Evolutionary conservation across 37 sponge, comb jelly and placozoan genomes (phyloP).

Genomic region (Diacarnus erythraeanus): DNA sequence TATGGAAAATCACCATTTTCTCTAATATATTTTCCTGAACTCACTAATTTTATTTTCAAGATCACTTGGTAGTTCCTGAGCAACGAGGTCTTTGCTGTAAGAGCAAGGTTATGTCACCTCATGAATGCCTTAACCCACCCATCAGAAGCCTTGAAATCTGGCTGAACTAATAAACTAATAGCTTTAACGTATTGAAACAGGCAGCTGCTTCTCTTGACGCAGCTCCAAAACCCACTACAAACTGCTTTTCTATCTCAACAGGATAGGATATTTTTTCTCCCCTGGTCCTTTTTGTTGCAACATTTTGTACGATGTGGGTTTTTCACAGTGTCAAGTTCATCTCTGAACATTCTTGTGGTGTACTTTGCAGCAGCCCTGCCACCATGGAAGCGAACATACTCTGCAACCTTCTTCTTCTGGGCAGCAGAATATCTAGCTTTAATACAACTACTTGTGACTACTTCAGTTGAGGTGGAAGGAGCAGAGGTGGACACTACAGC

Average conservation of each 20-base stretch:
- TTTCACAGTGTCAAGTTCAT: background rate
- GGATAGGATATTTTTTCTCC: background rate
- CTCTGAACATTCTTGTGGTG: slow-evolving; percentile 19
- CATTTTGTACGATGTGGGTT: background rate
- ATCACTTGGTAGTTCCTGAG: background rate
- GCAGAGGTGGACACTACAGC: background rate
- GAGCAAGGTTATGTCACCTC: background rate
- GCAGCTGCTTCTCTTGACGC: background rate
- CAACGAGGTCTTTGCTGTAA: background rate
- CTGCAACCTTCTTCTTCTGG: slow-evolving; percentile 13
- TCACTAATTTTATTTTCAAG: background rate
- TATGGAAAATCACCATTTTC: background rate
- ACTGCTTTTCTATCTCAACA: background rate
- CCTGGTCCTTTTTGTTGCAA: no score
- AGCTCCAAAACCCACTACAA: background rate
- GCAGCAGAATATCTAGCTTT: background rate
- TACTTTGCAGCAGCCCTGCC: background rate
- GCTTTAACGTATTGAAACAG: no score
- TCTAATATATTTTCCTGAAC: background rate
- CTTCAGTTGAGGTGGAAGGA: background rate
- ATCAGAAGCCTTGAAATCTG: background rate
- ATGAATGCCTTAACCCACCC: background rate
- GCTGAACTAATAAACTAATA: background rate
- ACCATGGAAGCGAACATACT: slow-evolving; percentile 10
- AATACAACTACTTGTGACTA: no score